Evolutionary conservation across 2,797 vertebrate species (phyloP).

Genomic region (Chelmon rostratus): DNA sequence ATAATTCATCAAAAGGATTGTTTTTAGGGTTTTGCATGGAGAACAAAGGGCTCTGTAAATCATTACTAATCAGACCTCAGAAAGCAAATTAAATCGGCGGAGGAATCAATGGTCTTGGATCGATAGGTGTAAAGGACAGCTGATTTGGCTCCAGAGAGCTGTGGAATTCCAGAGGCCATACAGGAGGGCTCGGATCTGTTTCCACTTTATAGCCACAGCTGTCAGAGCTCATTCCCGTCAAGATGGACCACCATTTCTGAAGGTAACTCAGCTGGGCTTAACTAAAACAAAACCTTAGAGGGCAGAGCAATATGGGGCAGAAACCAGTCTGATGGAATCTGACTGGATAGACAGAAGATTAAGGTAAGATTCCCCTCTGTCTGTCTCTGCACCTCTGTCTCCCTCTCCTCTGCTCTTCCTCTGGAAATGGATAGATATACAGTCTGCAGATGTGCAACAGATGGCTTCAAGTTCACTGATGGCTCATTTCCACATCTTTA

Average conservation of each 20-base stretch:
- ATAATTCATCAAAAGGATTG: constrained; percentile 62
- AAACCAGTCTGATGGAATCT: constrained; percentile 77
- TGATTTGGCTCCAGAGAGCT: constrained; percentile 78
- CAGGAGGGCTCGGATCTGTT: constrained; percentile 75
- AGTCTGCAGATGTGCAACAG: constrained; percentile 80
- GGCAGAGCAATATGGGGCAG: constrained; percentile 59
- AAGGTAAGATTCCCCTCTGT: constrained; percentile 55
- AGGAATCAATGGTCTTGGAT: constrained; percentile 81
- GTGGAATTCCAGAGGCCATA: constrained; percentile 78
- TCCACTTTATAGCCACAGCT: constrained; percentile 79
- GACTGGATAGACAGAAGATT: constrained; percentile 73
- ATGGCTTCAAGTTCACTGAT: constrained; percentile 71
- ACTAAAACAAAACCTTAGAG: constrained; percentile 78
- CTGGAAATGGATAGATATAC: constrained; percentile 53
- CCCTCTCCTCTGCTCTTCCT: constrained; percentile 30
- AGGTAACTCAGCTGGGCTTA: constrained; percentile 73
- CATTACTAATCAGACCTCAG: constrained; percentile 82
- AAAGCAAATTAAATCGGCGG: constrained; percentile 77
- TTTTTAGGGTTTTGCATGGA: constrained; percentile 57
- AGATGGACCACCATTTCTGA: constrained; percentile 68
- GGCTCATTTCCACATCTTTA: constrained; percentile 74
- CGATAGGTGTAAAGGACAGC: constrained; percentile 82
- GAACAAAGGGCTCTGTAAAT: constrained; percentile 80
- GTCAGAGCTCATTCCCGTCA: constrained; percentile 81
- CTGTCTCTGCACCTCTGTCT: constrained; percentile 38